Evolutionary conservation across 2,888 invertebrate genomes (phyloP).

Genomic region (Calameuta idolon): DNA sequence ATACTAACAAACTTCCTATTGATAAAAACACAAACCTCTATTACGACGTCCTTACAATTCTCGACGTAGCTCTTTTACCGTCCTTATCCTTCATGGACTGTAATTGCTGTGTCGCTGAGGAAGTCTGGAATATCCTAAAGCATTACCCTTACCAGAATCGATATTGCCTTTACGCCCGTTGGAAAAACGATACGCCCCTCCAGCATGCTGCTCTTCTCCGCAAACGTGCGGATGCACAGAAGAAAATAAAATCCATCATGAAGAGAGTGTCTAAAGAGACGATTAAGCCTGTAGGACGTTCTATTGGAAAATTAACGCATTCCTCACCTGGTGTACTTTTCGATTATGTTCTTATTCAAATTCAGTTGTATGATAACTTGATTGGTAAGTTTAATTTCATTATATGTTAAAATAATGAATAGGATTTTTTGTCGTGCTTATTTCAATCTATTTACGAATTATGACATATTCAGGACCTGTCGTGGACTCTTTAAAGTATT

Average conservation of each 20-base stretch:
- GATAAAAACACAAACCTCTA: constrained; percentile 71
- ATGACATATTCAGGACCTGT: constrained; percentile 75
- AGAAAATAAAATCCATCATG: constrained; percentile 95
- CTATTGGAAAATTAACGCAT: constrained; percentile 96
- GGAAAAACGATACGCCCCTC: constrained; percentile 92
- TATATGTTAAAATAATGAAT: background rate
- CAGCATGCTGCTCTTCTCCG: constrained; percentile 87
- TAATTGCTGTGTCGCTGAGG: constrained; percentile 96
- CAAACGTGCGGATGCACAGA: constrained; percentile 87
- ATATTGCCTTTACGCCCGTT: constrained; percentile 90
- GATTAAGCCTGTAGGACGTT: constrained; percentile 94
- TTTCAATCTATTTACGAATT: background rate
- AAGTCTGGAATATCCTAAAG: constrained; percentile 91
- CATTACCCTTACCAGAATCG: constrained; percentile 88
- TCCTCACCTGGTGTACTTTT: constrained; percentile 95
- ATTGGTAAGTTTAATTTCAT: constrained; percentile 70
- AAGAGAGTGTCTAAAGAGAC: constrained; percentile 98
- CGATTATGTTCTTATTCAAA: constrained; percentile 91
- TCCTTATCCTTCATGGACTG: constrained; percentile 91
- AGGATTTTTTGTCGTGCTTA: background rate
- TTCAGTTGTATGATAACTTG: constrained; percentile 93
- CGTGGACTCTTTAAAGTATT: constrained; percentile 96
- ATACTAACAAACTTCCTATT: constrained; percentile 55
- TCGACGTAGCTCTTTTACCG: constrained; percentile 92
- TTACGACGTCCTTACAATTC: constrained; percentile 84